Base-by-base conservation (phyloP, 1,140 invertebrate genomes). In the Aphelenchoides besseyi region DNA sequence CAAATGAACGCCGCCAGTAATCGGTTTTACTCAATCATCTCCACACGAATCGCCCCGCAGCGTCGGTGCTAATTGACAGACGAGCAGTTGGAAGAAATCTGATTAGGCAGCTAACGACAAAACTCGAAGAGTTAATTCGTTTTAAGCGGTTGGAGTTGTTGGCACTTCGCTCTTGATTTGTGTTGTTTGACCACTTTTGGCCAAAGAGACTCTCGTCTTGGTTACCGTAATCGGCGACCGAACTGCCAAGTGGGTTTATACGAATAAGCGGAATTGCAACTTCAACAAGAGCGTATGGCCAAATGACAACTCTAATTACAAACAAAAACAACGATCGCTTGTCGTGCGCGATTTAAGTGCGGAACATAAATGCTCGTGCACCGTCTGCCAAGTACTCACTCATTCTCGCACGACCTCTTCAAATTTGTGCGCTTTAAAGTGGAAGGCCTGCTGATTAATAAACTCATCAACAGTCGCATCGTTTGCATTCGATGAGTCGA, bases 291-390 rank as follows among this genome's bases (percentile, higher is more conserved):
- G 41, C 41, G 41, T 48, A 48, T 48, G 41, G 12, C 5, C 55
- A 5, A 59, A 59, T 33, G 55, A 59, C 55, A 59, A 59, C 55
- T 59, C 55, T 59, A 59, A 59, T 59, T 59, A 59, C 55, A 59
- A 59, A 59, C 55, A 59, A 59, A 59, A 59, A 59, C 55, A 59
- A 59, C 5, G 18, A 59, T 59, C 18, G 55, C 55, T 59, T 33
- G 55, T 59, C n/a, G 55, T 59, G 55, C 55, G 18, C 5, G 18
- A 8, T 59, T 59, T 59, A 23, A 59, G 55, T 59, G 55, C 55
- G 5, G 5, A 28, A n/a, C n/a, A n/a, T n/a, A n/a, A n/a, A n/a
- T n/a, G n/a, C n/a, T n/a, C n/a, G n/a, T n/a, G 18, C 12, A 8
- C 12, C 26, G 55, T 28, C 55, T 28, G 55, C 55, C 55, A 59